Conservation (phyloP, 2,113 vertebrate species). For the Callipepla squamata region DNA sequence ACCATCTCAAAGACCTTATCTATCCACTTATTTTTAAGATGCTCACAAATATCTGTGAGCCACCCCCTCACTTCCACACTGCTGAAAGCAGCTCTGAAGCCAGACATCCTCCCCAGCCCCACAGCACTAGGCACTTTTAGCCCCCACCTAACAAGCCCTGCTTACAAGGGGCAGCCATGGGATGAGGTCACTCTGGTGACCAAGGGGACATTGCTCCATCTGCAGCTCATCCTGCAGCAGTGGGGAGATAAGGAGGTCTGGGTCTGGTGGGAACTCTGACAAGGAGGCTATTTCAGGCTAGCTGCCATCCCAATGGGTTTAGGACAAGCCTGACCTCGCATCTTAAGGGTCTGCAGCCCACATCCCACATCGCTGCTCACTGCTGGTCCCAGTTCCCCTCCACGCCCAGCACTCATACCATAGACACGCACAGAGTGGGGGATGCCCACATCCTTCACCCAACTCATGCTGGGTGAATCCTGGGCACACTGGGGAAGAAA, state of each 20-base stretch:
- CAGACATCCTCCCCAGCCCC: neutral
- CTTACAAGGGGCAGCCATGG: rapidly evolving
- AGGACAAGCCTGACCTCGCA: neutral
- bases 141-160: neutral
- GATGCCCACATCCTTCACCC: neutral
- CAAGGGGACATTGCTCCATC: neutral
- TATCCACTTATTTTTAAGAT: neutral
- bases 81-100: neutral
- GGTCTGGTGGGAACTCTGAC: slow-evolving; percentile 39
- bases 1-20: neutral
- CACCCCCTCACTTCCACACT: rapidly evolving
- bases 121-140: rapidly evolving
- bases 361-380: neutral
- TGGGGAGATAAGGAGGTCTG: slow-evolving; percentile 15
- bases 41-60: neutral
- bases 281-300: slow-evolving; percentile 38
- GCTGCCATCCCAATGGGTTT: neutral
- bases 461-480: rapidly evolving
- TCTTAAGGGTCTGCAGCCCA: neutral
- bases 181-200: neutral
- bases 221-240: neutral
- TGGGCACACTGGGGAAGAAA: rapidly evolving
- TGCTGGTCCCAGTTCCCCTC: too few relatives aligned
- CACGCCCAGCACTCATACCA: rapidly evolving
- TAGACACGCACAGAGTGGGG: neutral